Conservation (phyloP, 2,888 invertebrate genomes). For the Watsonalla cultraria region DNA sequence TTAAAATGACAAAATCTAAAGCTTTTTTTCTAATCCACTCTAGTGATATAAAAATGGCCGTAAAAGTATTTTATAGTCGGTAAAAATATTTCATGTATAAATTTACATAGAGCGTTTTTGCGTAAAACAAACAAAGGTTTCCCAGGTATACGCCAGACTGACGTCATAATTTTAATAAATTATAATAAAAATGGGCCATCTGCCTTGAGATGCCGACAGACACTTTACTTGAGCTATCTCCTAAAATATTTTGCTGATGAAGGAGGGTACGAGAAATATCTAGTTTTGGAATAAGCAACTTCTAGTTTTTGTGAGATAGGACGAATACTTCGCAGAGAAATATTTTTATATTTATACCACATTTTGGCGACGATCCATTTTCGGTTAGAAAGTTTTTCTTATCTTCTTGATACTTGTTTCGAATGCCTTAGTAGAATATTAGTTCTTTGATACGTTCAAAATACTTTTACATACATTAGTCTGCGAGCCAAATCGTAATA, state of each 20-base stretch:
- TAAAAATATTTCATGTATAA: too few species aligned
- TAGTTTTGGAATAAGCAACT: not conserved
- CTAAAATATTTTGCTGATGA: not conserved
- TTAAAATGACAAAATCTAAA: too few species aligned
- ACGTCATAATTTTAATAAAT: constrained; percentile 24
- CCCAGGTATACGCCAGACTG: constrained; percentile 6
- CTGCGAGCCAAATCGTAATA: too few species aligned
- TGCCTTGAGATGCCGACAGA: constrained; percentile 14
- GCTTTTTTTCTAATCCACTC: too few species aligned
- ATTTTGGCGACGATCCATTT: too few species aligned
- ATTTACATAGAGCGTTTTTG: not conserved
- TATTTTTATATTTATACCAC: not conserved
- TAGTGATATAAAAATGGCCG: too few species aligned
- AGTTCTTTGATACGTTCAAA: too few species aligned
- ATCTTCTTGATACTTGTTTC: too few species aligned
- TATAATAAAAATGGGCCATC: constrained; percentile 20
- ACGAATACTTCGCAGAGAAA: not conserved
- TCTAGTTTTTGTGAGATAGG: not conserved
- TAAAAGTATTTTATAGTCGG: too few species aligned
- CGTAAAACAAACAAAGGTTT: not conserved
- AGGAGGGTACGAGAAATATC: not conserved
- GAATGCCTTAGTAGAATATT: too few species aligned
- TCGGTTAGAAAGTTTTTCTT: too few species aligned
- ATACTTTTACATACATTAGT: too few species aligned
- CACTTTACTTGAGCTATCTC: constrained; percentile 12